Conservation (phyloP, 2,888 invertebrate species). For the Chironomus tentans region DNA sequence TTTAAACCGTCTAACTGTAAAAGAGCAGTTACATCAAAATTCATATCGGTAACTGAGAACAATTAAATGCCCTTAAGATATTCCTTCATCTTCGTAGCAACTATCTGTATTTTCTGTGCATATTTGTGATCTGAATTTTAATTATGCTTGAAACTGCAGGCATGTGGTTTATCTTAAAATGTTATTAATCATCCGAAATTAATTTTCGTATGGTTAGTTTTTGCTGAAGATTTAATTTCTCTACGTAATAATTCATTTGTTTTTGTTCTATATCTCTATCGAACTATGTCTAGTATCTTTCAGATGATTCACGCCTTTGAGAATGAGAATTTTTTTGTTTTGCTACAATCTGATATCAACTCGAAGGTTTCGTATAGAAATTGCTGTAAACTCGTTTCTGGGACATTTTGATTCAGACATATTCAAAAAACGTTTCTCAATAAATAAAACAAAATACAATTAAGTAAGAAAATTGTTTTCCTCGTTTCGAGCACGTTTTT, state of each 20-base stretch:
- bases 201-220: constrained; percentile 9
- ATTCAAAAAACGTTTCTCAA: too few relatives aligned
- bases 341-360: not conserved
- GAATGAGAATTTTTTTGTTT: not conserved
- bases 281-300: not conserved
- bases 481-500: too few relatives aligned
- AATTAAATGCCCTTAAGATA: not conserved
- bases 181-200: constrained; percentile 18
- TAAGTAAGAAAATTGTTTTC: too few relatives aligned
- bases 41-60: not conserved
- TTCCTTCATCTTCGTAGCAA: not conserved
- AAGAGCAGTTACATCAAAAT: not conserved
- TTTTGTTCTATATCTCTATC: not conserved
- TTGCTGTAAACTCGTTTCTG: too few relatives aligned
- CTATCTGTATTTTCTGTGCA: not conserved
- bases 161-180: constrained; percentile 16
- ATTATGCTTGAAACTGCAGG: not conserved
- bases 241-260: not conserved
- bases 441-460: too few relatives aligned
- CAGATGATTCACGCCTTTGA: too few relatives aligned
- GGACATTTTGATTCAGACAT: too few relatives aligned
- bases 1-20: too few relatives aligned
- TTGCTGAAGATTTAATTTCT: too few relatives aligned
- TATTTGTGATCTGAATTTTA: constrained; percentile 18
- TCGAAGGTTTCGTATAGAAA: too few relatives aligned